Evolutionary conservation across 2,888 invertebrate species (phyloP).

Genomic region (Protula sp.): DNA sequence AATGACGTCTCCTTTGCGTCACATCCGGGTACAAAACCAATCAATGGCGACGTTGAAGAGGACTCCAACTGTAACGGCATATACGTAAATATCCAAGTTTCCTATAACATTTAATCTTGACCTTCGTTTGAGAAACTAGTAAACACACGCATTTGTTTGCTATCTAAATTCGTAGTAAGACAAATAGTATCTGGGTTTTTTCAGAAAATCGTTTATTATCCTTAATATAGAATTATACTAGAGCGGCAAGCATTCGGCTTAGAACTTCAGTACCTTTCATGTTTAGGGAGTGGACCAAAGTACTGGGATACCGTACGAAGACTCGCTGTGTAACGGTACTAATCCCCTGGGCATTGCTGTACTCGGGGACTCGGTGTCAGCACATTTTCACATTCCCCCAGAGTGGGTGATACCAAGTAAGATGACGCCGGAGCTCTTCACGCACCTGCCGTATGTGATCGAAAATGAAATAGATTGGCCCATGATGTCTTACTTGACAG

Average conservation of each 20-base stretch:
- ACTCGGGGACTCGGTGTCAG: conserved; percentile 57
- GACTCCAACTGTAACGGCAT: conserved; percentile 55
- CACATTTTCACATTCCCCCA: conserved; percentile 58
- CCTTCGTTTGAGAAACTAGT: too few relatives aligned
- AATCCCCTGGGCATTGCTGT: conserved; percentile 45
- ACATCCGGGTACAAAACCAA: conserved; percentile 40
- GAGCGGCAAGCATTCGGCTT: too few relatives aligned
- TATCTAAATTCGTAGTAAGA: too few relatives aligned
- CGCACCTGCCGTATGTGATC: conserved; percentile 50
- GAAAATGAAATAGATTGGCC: conserved; percentile 59
- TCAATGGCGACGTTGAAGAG: conserved; percentile 32
- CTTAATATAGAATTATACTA: too few relatives aligned
- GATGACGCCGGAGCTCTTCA: conserved; percentile 39
- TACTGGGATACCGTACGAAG: conserved; percentile 44
- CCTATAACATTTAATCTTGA: too few relatives aligned
- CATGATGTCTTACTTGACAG: conserved; percentile 56
- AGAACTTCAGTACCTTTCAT: too few relatives aligned
- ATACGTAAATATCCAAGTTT: conserved; percentile 41
- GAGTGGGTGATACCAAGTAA: conserved; percentile 53
- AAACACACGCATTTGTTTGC: too few relatives aligned
- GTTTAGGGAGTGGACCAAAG: conserved; percentile 43
- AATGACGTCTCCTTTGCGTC: conserved; percentile 28
- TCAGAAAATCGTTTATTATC: too few relatives aligned
- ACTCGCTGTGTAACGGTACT: conserved; percentile 43
- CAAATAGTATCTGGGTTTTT: too few relatives aligned